Conservation (phyloP, 2,797 vertebrate species). For the Semaprochilodus insignis region DNA sequence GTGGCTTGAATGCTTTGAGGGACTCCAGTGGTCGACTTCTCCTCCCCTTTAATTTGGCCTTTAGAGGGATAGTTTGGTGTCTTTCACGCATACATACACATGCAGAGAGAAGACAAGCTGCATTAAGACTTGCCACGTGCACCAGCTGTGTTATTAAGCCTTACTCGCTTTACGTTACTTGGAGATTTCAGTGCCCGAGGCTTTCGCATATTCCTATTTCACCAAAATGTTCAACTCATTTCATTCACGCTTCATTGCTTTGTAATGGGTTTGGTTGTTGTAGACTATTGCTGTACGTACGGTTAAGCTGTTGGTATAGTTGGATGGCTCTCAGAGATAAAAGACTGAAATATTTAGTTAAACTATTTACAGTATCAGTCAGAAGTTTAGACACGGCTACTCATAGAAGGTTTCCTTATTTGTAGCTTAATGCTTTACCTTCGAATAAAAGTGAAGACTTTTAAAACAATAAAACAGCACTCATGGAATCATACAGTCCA, state of each 20-base stretch:
- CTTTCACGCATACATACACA: slow-evolving; percentile 69
- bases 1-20: slow-evolving; percentile 66
- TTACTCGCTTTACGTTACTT: background rate
- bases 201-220: background rate
- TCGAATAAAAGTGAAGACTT: too few species aligned
- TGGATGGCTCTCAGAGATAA: too few species aligned
- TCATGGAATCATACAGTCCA: too few species aligned
- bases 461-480: too few species aligned
- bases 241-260: background rate
- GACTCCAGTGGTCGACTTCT: slow-evolving; percentile 63
- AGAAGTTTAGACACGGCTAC: too few species aligned
- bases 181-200: background rate
- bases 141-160: slow-evolving; percentile 18
- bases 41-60: slow-evolving; percentile 59
- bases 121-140: slow-evolving; percentile 6
- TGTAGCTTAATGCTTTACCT: too few species aligned
- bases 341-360: too few species aligned
- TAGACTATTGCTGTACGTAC: background rate
- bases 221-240: background rate
- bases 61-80: slow-evolving; percentile 70
- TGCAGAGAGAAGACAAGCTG: slow-evolving; percentile 1
- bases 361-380: too few species aligned
- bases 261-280: background rate
- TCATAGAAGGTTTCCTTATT: too few species aligned
- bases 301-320: background rate